These are phyloP conservation scores for Lasioglossum calceatum DNA, from an alignment of 2,888 invertebrate genomes.

Conservation along the genomic window DNA sequence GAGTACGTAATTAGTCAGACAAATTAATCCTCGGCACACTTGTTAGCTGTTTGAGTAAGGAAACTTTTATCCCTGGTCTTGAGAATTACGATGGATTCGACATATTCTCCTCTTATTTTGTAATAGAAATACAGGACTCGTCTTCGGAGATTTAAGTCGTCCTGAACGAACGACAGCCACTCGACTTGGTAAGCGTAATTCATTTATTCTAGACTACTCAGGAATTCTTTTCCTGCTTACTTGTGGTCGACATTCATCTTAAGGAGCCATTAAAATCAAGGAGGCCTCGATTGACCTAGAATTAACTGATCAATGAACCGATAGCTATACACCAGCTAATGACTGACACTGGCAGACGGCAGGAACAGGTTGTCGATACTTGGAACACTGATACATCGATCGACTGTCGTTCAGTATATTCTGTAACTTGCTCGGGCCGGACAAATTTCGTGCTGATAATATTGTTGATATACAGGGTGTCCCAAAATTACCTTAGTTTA, in stretches of 20 bases:
- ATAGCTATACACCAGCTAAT: slow-evolving; percentile 21
- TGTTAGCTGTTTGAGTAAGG: neutral
- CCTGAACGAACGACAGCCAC: neutral
- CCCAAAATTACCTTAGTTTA: too few relatives aligned
- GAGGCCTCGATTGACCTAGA: neutral
- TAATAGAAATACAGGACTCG: neutral
- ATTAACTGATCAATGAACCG: slow-evolving; percentile 31
- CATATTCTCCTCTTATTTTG: neutral
- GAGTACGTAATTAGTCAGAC: neutral
- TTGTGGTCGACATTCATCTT: neutral
- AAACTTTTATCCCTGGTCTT: neutral
- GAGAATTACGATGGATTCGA: neutral
- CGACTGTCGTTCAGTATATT: slow-evolving; percentile 1
- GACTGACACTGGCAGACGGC: slow-evolving; percentile 45
- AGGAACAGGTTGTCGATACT: slow-evolving; percentile 45
- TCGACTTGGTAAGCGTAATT: neutral
- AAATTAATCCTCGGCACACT: neutral
- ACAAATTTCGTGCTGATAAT: slow-evolving; percentile 37
- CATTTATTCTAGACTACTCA: neutral
- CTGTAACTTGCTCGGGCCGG: slow-evolving; percentile 11
- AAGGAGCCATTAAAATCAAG: neutral
- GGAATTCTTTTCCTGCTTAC: neutral
- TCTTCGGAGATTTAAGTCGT: neutral
- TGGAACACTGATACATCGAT: slow-evolving; percentile 22
- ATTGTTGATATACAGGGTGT: neutral